Conservation (phyloP, 2,113 vertebrate genomes). For the Etheostoma spectabile region DNA sequence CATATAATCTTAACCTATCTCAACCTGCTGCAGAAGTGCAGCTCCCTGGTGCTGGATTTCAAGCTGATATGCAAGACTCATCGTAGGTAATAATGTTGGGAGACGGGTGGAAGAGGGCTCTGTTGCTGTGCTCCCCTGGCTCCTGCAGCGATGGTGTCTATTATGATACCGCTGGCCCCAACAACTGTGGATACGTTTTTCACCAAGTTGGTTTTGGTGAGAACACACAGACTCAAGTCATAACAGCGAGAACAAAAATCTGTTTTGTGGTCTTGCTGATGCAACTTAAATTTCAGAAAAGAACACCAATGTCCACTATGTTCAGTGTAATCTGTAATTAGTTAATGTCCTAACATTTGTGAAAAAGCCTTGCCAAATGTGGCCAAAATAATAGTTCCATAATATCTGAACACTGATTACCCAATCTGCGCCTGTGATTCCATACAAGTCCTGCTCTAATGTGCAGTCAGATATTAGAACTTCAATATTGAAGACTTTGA, state of each 20-base stretch:
- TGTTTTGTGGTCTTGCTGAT: slow-evolving; percentile 17
- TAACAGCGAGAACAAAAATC: slow-evolving; percentile 12
- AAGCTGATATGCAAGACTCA: slow-evolving; percentile 58
- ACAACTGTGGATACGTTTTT: slow-evolving; percentile 10
- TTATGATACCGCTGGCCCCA: slow-evolving; percentile 37
- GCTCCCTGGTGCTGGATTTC: slow-evolving; percentile 52
- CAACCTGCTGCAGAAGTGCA: slow-evolving; percentile 44
- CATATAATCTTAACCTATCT: slow-evolving; percentile 56
- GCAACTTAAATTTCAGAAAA: slow-evolving; percentile 20
- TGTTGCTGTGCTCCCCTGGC: not conserved
- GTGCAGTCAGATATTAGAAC: not conserved
- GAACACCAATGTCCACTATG: not conserved
- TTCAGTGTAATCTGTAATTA: not conserved
- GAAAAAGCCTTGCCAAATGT: slow-evolving; percentile 6
- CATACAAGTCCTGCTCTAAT: not conserved
- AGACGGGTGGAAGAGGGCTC: slow-evolving; percentile 21
- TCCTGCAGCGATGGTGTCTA: slow-evolving; percentile 30
- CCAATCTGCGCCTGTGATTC: not conserved
- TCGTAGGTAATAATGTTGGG: slow-evolving; percentile 36
- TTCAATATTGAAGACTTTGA: not conserved
- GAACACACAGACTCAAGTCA: slow-evolving; percentile 31
- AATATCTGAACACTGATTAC: not conserved
- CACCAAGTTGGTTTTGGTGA: slow-evolving; percentile 45
- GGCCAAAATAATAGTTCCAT: not conserved
- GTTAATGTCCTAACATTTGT: slow-evolving; percentile 3